Base-by-base conservation (phyloP, 2,888 invertebrate species). In the Netelia melanura region DNA sequence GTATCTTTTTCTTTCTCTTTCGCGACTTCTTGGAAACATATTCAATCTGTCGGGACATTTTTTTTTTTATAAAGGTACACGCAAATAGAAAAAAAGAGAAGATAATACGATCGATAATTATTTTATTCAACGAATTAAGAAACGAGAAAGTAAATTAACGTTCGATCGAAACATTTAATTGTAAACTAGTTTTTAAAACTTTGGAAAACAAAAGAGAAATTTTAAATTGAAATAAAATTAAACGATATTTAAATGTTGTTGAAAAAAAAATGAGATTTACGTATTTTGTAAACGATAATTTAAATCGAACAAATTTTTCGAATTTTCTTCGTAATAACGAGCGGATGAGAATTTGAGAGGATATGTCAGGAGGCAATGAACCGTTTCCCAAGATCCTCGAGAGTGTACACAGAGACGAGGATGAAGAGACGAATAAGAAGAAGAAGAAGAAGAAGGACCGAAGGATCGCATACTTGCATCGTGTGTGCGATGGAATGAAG, bases 401-500 rank as follows among this genome's bases (percentile, higher is more conserved):
- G 77, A 61, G 71, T 62, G 72, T 14, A 72, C 25, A 43, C 43
- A 3, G 21, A 48, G 14, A 14, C 10, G 44, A 81, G 71, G 48
- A 61, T 67, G 48, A 64, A 72, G 52, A 52, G 67, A 61, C 23
- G 43, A 58, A 38, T 0, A 17, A 17, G 17, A 17, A 17, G 17
- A 17, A 17, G 17, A 17, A 17, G 17, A 17, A 17, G 17, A 58
- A 58, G 23, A 48, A 70, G 25, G 43, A 76, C 52, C 67, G 44
- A 70, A 75, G 67, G 65, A 76, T 75, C 76, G 43, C 81, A 78
- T n/a, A 65, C 64, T 48, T 48, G 62, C 65, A 65, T 65, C 65
- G 74, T 77, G 67, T 81, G 75, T 71, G 81, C 79, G 62, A 79
- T 72, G 70, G 75, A 56, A 62, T 62, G 52, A 43, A 67, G 67